phyloP scores from a whole-genome alignment of 1,140 invertebrate species.

The Penaeus indicus region DNA sequence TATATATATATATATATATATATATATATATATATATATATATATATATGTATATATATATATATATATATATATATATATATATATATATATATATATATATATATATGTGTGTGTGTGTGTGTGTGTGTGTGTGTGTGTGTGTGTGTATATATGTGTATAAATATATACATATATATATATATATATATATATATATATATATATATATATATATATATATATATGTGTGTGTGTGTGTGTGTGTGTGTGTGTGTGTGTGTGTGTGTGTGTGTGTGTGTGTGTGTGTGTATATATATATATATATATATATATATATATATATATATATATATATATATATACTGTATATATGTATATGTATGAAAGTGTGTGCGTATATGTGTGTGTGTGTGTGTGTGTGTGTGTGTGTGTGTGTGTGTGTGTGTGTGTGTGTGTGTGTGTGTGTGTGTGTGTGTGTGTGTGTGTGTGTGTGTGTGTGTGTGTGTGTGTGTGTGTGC shows the following conservation, averaged over 20 bases:
- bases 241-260: neutral
- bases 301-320: conserved; percentile 20
- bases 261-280: neutral
- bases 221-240: neutral
- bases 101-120: neutral
- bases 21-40: conserved; percentile 15
- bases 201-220: neutral
- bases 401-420: too few species aligned
- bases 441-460: too few species aligned
- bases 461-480: too few species aligned
- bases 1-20: neutral
- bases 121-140: neutral
- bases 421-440: too few species aligned
- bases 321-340: neutral
- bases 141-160: neutral
- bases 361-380: too few species aligned
- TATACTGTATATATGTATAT: neutral
- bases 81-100: neutral
- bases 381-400: too few species aligned
- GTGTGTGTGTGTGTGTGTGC: too few species aligned
- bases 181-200: neutral
- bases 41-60: conserved; percentile 15
- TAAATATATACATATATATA: neutral
- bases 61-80: conserved; percentile 1
- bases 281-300: conserved; percentile 13